Percentiles rank a stretch among this genome's conserved stretches.
phyloP scores from a whole-genome alignment of 2,888 invertebrate genomes.

The Cephus runcator region DNA sequence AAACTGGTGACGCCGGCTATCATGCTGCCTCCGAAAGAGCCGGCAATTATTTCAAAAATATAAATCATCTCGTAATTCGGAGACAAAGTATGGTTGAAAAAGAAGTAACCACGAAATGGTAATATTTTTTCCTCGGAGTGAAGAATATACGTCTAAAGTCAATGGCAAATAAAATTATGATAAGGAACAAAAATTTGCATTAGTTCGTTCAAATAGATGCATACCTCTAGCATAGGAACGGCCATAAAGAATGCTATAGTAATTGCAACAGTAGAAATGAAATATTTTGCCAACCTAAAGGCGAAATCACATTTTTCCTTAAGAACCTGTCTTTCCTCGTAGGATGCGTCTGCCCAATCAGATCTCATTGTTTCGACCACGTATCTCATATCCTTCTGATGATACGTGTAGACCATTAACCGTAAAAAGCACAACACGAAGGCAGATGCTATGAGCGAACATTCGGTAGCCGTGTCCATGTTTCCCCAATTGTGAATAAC shows the following conservation, averaged over 20 bases:
- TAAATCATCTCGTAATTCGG: conserved; percentile 42
- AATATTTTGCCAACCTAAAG: conserved; percentile 47
- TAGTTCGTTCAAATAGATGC: not conserved
- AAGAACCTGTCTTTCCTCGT: conserved; percentile 35
- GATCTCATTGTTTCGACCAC: conserved; percentile 45
- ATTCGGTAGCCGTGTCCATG: conserved; percentile 46
- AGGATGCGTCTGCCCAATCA: conserved; percentile 45
- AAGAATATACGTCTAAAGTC: conserved; percentile 9
- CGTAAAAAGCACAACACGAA: conserved; percentile 43
- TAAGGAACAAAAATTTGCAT: not conserved
- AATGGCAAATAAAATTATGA: not conserved
- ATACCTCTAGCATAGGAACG: conserved; percentile 46
- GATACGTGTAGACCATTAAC: conserved; percentile 34
- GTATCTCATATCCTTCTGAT: conserved; percentile 41
- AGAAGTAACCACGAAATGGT: conserved; percentile 50
- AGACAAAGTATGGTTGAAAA: conserved; percentile 39
- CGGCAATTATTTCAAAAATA: conserved; percentile 33
- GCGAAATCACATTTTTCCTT: conserved; percentile 40
- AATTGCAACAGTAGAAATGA: conserved; percentile 40
- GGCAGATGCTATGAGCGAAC: conserved; percentile 40
- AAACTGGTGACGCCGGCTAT: conserved; percentile 49
- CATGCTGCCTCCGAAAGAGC: conserved; percentile 33
- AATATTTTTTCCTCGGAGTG: conserved; percentile 30
- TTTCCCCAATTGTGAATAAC: conserved; percentile 36
- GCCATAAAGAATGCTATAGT: conserved; percentile 31